Conservation (phyloP, 2,888 invertebrate genomes). For the Sepioteuthis lessoniana region DNA sequence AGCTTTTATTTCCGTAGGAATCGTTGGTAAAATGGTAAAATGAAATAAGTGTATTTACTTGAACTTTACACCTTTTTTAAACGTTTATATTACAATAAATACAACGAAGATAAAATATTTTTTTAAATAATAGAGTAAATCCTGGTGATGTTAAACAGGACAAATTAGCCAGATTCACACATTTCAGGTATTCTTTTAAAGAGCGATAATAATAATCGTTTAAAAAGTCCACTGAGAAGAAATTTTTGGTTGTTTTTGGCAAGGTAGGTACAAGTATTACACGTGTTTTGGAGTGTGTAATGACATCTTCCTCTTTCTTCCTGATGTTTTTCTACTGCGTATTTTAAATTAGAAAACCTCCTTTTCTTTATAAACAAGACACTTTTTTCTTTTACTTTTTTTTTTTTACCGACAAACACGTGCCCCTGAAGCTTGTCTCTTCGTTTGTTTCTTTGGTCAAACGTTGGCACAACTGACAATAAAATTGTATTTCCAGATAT, state of each 20-base stretch:
- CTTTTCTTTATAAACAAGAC: too few species aligned
- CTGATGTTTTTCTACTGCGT: not conserved
- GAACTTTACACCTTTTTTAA: too few species aligned
- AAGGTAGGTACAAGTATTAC: too few species aligned
- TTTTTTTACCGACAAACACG: not conserved
- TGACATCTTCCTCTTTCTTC: too few species aligned
- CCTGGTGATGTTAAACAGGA: not conserved
- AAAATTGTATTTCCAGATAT: not conserved
- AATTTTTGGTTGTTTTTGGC: too few species aligned
- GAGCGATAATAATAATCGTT: not conserved
- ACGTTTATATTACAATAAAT: too few species aligned
- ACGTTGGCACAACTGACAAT: not conserved
- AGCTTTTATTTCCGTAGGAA: constrained; percentile 1
- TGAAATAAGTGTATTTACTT: not conserved
- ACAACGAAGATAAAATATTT: not conserved
- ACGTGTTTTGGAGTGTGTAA: too few species aligned
- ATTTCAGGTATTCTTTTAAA: not conserved
- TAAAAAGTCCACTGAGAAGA: too few species aligned
- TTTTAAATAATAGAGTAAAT: not conserved
- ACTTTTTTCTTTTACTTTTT: not conserved
- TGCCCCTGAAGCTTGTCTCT: not conserved
- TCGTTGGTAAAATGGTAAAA: not conserved
- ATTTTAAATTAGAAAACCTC: not conserved
- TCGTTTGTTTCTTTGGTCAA: not conserved
- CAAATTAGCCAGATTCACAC: not conserved